Conservation (phyloP, 1,140 invertebrate species). For the Aphis craccivora region DNA sequence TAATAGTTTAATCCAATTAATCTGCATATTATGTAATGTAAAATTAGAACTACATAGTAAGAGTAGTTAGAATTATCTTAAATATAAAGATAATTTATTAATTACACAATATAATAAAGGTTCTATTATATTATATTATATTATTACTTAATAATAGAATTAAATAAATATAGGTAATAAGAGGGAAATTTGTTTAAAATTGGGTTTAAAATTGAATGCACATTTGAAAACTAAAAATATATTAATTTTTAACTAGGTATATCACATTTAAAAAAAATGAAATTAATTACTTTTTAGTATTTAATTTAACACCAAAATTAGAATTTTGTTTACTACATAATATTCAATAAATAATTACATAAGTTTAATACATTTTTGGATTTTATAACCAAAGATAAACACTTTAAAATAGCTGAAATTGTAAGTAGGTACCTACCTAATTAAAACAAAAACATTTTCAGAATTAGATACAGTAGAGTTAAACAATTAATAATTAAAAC, state of each 20-base stretch:
- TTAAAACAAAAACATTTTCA: too few species aligned
- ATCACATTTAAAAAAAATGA: neutral
- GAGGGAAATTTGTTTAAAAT: neutral
- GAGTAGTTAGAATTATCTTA: neutral
- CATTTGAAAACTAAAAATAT: neutral
- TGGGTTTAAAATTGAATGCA: neutral
- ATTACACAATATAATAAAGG: constrained; percentile 4
- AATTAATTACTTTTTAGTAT: neutral
- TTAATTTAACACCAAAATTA: neutral
- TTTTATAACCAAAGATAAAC: too few species aligned
- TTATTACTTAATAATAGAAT: constrained; percentile 15
- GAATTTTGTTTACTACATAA: neutral
- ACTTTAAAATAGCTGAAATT: too few species aligned
- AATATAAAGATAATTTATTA: neutral
- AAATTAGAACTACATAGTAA: constrained; percentile 18
- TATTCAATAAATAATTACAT: neutral
- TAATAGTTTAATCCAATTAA: constrained; percentile 18
- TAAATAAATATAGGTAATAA: neutral
- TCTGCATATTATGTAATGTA: neutral
- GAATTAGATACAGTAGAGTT: too few species aligned
- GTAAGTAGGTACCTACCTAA: too few species aligned
- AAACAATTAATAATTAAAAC: too few species aligned
- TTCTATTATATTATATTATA: neutral
- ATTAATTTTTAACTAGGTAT: neutral
- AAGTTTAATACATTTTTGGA: too few species aligned